Base-by-base conservation (phyloP, 2,113 vertebrate species). In the Mellivora capensis region DNA sequence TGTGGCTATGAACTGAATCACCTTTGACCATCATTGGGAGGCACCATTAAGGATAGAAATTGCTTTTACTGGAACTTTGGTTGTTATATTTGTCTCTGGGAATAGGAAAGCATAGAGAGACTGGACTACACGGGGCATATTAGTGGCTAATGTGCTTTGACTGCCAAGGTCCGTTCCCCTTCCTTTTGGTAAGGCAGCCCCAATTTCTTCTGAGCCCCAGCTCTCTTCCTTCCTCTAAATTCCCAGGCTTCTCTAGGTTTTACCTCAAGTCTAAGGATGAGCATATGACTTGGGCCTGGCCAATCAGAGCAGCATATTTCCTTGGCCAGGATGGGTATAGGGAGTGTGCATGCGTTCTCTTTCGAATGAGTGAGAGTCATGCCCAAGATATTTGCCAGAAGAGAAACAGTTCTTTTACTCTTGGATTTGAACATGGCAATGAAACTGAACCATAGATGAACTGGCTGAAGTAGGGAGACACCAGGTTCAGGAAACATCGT, bases 51-150 rank as follows among this genome's bases (percentile, higher is more conserved):
- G 34, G 54, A 79, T 1, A 80, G 64, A 86, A 96, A 34, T 83
- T 64, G 31, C 59, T 80, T 77, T 79, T 11, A 59, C 47, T 82
- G 59, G 31, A 7, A 87, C 54, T 90, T 44, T 59, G 57, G 11
- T 64, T 69, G 76, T 7, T 74, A 0, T 44, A 7, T 57, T 92
- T 71, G 27, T 87, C 47, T 71, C 52, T 44, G 76, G 59, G 67
- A 87, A 15, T 7, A 84, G 25, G 23, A 54, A 11, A 21, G 39
- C 39, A 37, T 25, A 12, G 20, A 64, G 29, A 52, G 52, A 64
- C 3, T n/a, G 13, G 34, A n/a, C n/a, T 27, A 18, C 10, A 4
- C 0, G 5, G 39, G 20, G 10, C 14, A 20, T 1, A 18, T 42
- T 44, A 21, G 11, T 21, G 42, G 34, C 13, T 6, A 10, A 23